Evolutionary conservation across 2,113 vertebrate species (phyloP), one percentile per base, ranked within the genome.

Genomic region (Atlantisia rogersi): DNA sequence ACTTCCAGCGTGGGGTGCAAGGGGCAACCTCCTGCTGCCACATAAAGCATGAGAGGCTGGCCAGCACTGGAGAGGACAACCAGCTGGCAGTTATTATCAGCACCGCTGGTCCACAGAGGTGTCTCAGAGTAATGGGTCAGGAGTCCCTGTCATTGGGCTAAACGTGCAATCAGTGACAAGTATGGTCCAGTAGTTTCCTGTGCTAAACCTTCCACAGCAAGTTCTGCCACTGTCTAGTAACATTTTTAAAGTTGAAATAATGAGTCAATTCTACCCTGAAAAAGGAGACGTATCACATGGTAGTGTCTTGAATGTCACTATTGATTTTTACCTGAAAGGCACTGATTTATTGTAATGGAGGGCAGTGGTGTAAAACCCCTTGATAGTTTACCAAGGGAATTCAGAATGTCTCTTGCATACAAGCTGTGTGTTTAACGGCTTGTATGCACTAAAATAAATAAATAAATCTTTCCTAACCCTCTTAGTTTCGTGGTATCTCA

Each of bases 151-250:
- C 17, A 2, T 8, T 6, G 2, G 60, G 48, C 28, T 71, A 26
- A 48, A 9, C 7, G 22, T 71, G 22, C 29, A 56, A 60, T 42
- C 28, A 60, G 14, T 29, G 79, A 2, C 29, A 31, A 60, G 24
- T 39, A 48, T 19, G 18, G 9, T 44, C 55, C 0, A 0, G 0
- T 21, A 8, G 37, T 40, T 37, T 70, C 77, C 67, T 69, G 31
- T 76, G 35, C 50, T 84, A 50, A 63, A 12, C 17, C 35, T 82
- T 60, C 24, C 20, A 11, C 6, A 76, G 70, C 39, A 73, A 90
- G 32, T 15, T 68, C 53, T 79, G 12, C 8, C 12, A 24, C 18
- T 10, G 14, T 15, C 37, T 58, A 71, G 10, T 35, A 86, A 22
- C 56, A 63, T 22, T 94, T 91, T 52, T 15, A 3, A 71, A 91